Evolutionary conservation across 2,797 vertebrate species (phyloP).

Genomic region (Aselliscus stoliczkanus): DNA sequence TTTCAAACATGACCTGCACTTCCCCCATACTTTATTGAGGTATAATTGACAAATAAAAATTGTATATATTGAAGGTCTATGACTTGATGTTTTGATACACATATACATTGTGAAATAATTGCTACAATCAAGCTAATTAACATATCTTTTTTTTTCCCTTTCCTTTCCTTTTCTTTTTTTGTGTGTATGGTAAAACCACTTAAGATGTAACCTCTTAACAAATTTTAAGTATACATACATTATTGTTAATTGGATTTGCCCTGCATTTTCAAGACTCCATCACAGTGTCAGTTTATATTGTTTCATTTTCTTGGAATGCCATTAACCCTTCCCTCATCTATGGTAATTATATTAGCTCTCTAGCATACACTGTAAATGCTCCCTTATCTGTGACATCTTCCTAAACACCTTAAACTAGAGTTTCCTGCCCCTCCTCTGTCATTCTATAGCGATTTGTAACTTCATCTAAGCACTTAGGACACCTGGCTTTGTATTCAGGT

Average conservation of each 20-base stretch:
- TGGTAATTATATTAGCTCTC: background rate
- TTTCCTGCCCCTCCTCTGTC: background rate
- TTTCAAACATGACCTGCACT: background rate
- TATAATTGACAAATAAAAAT: background rate
- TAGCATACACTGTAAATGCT: background rate
- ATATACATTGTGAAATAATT: background rate
- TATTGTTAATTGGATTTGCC: background rate
- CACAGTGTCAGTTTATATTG: background rate
- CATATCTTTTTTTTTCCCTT: background rate
- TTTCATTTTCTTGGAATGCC: background rate
- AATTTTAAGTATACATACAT: background rate
- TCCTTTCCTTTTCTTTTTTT: background rate
- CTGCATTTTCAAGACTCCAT: background rate
- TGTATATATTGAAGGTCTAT: background rate
- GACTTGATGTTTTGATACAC: background rate
- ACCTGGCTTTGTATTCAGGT: background rate
- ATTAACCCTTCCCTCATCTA: background rate
- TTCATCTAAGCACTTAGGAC: background rate
- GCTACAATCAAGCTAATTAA: background rate
- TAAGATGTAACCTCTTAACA: background rate
- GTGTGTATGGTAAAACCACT: background rate
- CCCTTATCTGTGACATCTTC: background rate
- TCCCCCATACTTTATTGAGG: background rate
- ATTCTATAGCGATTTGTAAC: background rate
- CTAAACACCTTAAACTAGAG: background rate